These are phyloP conservation scores for Chionis minor DNA, from an alignment of 2,113 vertebrate genomes.

Conservation along the genomic window DNA sequence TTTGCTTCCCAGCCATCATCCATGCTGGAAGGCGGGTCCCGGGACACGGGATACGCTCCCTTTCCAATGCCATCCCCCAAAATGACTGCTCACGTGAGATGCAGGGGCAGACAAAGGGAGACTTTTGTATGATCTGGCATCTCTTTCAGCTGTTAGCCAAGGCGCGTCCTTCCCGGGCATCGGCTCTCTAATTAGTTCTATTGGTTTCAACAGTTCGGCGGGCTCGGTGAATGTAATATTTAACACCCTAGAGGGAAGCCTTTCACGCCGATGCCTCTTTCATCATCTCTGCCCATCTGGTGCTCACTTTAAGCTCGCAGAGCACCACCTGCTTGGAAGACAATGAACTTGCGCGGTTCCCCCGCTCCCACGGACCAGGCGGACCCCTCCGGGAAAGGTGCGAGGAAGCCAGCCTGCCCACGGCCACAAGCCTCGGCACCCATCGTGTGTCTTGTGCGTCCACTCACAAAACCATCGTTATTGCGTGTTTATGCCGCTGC, in stretches of 20 bases:
- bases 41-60: fast-evolving
- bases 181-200: slow-evolving; percentile 61
- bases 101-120: not conserved
- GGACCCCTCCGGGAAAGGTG: not conserved
- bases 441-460: fast-evolving
- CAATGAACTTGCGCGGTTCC: slow-evolving; percentile 25
- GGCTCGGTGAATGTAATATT: slow-evolving; percentile 67
- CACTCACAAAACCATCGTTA: not conserved
- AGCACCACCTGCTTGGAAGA: slow-evolving; percentile 64
- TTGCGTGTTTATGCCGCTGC: fast-evolving
- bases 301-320: slow-evolving; percentile 52
- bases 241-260: slow-evolving; percentile 65
- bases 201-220: slow-evolving; percentile 57
- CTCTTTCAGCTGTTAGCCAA: slow-evolving; percentile 5
- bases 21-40: fast-evolving
- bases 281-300: slow-evolving; percentile 74
- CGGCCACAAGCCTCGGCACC: not conserved
- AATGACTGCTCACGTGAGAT: fast-evolving
- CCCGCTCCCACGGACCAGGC: not conserved
- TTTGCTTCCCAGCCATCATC: not conserved
- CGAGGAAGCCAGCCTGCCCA: not conserved
- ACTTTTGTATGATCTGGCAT: slow-evolving; percentile 2
- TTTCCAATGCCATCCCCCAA: not conserved
- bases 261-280: slow-evolving; percentile 66
- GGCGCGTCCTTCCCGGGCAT: not conserved